Evolutionary conservation across 2,888 invertebrate genomes (phyloP).

Genomic region (Lathronympha strigana): DNA sequence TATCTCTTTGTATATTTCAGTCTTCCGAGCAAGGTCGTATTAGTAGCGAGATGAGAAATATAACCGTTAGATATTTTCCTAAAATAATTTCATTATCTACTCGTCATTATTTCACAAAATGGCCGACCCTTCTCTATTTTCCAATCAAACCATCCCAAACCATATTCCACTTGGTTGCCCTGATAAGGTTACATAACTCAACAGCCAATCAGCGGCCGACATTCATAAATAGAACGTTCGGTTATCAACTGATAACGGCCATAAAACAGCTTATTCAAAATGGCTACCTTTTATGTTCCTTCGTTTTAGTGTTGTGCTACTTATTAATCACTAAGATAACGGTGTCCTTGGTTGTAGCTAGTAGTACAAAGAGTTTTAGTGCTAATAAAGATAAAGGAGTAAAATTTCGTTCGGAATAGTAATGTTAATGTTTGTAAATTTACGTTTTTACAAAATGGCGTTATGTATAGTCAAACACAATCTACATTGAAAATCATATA

Average conservation of each 20-base stretch:
- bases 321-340: conserved; percentile 49
- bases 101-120: neutral
- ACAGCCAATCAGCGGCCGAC: conserved; percentile 68
- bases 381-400: neutral
- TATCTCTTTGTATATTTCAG: no score
- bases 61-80: no score
- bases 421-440: no score
- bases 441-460: neutral
- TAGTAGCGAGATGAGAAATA: no score
- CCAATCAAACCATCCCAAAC: conserved; percentile 26
- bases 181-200: conserved; percentile 58
- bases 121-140: conserved; percentile 9
- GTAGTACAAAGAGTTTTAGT: neutral
- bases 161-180: conserved; percentile 63
- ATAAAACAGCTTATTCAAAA: conserved; percentile 73
- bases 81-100: no score
- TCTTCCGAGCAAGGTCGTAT: no score
- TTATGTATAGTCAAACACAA: no score
- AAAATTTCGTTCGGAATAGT: neutral
- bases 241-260: conserved; percentile 75
- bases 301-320: conserved; percentile 65
- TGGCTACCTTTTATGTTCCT: conserved; percentile 71
- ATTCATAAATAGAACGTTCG: conserved; percentile 71
- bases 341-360: conserved; percentile 24
- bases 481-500: no score